Percentiles rank a stretch among this genome's conserved stretches.
Conservation (phyloP, 2,888 invertebrate species). For the Philereme vetulata region DNA sequence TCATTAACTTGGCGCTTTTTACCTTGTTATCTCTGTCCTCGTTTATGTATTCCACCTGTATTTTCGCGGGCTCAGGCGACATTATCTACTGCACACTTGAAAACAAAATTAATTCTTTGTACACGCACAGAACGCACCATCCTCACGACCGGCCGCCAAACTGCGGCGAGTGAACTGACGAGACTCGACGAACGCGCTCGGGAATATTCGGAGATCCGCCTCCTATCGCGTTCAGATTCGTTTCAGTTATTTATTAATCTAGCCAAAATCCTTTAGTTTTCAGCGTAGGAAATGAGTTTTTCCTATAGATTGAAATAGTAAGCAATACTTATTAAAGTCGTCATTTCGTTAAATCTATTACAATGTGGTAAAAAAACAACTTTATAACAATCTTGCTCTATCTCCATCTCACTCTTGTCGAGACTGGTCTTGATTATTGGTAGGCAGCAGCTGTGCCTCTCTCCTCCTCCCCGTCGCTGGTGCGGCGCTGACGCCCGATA, state of each 20-base stretch:
- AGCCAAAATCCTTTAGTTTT: constrained; percentile 13
- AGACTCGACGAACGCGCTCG: constrained; percentile 65
- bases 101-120: constrained; percentile 77
- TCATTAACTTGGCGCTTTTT: constrained; percentile 66
- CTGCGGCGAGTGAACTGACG: constrained; percentile 80
- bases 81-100: constrained; percentile 77
- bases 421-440: constrained; percentile 83
- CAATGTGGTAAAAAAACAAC: constrained; percentile 22
- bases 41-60: constrained; percentile 78
- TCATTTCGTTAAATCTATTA: background rate
- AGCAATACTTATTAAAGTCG: background rate
- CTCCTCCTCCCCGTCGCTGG: constrained; percentile 82
- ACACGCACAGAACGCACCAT: constrained; percentile 77
- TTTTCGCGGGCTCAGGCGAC: constrained; percentile 80
- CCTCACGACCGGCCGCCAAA: constrained; percentile 82
- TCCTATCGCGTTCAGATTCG: constrained; percentile 77
- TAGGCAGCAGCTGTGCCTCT: constrained; percentile 85
- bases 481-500: constrained; percentile 81
- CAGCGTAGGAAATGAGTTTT: constrained; percentile 1
- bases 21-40: constrained; percentile 79
- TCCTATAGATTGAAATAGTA: background rate
- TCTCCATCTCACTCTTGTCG: constrained; percentile 68
- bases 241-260: constrained; percentile 52
- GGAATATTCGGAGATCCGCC: constrained; percentile 79
- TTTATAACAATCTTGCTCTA: constrained; percentile 47